These are phyloP conservation scores for Philereme transversata DNA, from an alignment of 2,888 invertebrate species.

Conservation along the genomic window DNA sequence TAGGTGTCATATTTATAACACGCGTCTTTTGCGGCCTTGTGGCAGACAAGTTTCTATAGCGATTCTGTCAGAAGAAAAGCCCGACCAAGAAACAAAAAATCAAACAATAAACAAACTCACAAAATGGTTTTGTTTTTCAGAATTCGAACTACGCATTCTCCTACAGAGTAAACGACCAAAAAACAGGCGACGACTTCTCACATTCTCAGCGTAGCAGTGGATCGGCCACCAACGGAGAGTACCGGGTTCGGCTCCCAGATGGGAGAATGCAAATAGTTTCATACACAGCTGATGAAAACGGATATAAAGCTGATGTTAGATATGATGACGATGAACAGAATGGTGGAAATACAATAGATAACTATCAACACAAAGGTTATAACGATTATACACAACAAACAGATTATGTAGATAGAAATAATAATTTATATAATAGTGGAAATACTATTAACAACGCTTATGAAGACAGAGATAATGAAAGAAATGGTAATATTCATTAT, in stretches of 20 bases:
- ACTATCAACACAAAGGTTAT: constrained; percentile 28
- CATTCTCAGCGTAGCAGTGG: constrained; percentile 86
- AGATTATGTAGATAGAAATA: constrained; percentile 27
- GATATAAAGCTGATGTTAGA: constrained; percentile 87
- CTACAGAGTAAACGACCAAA: constrained; percentile 85
- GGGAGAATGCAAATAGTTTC: constrained; percentile 87
- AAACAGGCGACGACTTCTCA: constrained; percentile 87
- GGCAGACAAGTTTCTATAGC: too few relatives aligned
- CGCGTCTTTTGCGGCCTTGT: too few relatives aligned
- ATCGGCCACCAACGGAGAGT: constrained; percentile 86
- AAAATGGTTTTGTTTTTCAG: constrained; percentile 48
- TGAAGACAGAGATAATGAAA: constrained; percentile 21
- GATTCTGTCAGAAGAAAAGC: too few relatives aligned
- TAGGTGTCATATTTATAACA: too few relatives aligned
- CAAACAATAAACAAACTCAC: neutral
- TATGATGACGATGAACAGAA: constrained; percentile 75
- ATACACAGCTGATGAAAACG: constrained; percentile 87
- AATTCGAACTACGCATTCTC: constrained; percentile 86
- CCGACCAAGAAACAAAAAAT: too few relatives aligned
- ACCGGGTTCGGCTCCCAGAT: constrained; percentile 87
- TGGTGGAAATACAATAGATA: constrained; percentile 42
- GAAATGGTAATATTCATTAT: constrained; percentile 15
- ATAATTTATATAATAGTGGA: constrained; percentile 24
- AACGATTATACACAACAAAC: constrained; percentile 20
- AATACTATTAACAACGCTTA: constrained; percentile 27